These are phyloP conservation scores for Leiothrix lutea DNA, from an alignment of 2,113 vertebrate species.

Conservation along the genomic window DNA sequence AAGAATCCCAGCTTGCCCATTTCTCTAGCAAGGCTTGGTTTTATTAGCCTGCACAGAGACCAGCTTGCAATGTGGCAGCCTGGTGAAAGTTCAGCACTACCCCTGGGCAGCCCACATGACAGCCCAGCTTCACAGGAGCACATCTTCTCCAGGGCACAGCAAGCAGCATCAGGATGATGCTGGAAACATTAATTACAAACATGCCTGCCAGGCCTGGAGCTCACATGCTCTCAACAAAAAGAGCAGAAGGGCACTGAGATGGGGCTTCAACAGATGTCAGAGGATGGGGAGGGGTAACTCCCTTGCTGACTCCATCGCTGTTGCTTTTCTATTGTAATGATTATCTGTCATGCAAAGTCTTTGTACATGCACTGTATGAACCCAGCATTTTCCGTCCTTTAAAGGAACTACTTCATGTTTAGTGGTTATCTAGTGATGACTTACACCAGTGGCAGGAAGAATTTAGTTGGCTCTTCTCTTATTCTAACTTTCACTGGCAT, in stretches of 20 bases:
- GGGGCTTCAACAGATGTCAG: background rate
- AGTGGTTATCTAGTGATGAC: background rate
- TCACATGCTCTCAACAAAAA: background rate
- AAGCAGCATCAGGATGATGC: background rate
- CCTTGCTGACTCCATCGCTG: background rate
- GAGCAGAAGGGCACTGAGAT: background rate
- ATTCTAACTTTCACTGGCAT: background rate
- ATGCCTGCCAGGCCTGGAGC: conserved; percentile 9
- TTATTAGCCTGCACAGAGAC: background rate
- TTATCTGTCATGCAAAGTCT: background rate
- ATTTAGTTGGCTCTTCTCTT: background rate
- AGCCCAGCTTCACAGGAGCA: background rate
- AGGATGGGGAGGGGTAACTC: background rate
- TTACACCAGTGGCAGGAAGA: background rate
- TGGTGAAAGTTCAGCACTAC: background rate
- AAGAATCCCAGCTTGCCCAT: background rate
- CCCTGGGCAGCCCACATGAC: background rate
- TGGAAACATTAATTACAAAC: background rate
- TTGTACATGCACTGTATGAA: background rate
- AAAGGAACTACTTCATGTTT: background rate
- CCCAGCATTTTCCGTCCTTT: background rate
- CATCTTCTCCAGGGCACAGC: fast-evolving
- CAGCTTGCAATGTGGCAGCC: background rate
- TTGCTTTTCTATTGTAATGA: background rate
- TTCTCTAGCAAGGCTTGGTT: background rate